phyloP scores from a whole-genome alignment of 2,888 invertebrate species.

The Pheosia tremula region DNA sequence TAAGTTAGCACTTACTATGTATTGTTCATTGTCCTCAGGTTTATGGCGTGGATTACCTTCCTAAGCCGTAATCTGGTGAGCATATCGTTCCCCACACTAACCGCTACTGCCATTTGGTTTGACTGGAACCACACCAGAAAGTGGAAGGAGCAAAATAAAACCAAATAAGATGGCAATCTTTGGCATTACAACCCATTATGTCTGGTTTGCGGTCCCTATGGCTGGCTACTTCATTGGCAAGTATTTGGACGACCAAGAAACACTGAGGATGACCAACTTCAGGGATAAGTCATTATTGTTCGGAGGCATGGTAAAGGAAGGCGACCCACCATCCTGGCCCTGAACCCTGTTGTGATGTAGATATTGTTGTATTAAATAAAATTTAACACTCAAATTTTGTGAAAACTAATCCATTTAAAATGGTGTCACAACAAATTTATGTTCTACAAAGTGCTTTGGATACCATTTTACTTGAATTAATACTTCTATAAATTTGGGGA shows the following conservation, averaged over 20 bases:
- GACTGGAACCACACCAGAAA: constrained; percentile 89
- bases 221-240: constrained; percentile 85
- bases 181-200: constrained; percentile 82
- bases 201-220: constrained; percentile 81
- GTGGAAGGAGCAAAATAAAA: constrained; percentile 86
- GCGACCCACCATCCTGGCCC: constrained; percentile 91
- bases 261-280: constrained; percentile 88
- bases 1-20: not conserved
- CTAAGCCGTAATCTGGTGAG: constrained; percentile 87
- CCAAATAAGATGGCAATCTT: constrained; percentile 78
- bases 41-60: constrained; percentile 81
- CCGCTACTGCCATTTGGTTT: constrained; percentile 85
- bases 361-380: constrained; percentile 35
- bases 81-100: constrained; percentile 87
- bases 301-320: constrained; percentile 86
- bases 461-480: too few species aligned
- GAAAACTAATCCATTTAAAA: too few species aligned
- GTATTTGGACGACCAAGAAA: constrained; percentile 88
- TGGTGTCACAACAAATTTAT: too few species aligned
- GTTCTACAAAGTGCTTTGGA: too few species aligned
- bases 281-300: constrained; percentile 93
- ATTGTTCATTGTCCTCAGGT: constrained; percentile 46
- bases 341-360: constrained; percentile 46
- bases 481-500: too few species aligned
- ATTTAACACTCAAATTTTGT: not conserved